These are phyloP conservation scores for Epicauta chinensis DNA, from an alignment of 1,140 invertebrate species.

Conservation along the genomic window DNA sequence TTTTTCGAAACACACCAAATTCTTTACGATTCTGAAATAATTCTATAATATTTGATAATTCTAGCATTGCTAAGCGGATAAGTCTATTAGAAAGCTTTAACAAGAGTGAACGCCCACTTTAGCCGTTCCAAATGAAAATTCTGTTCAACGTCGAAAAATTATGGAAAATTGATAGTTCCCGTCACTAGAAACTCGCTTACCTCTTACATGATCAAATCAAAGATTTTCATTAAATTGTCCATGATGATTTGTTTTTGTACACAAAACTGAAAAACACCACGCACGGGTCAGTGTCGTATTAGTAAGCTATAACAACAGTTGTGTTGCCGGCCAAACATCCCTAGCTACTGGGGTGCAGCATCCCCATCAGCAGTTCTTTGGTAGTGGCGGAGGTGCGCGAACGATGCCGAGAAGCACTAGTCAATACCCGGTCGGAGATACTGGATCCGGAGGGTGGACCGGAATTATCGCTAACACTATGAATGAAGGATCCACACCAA, in stretches of 20 bases:
- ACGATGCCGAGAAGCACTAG: slow-evolving; percentile 21
- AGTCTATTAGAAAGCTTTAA: not conserved
- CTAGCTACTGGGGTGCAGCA: slow-evolving; percentile 36
- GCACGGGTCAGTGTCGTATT: too few relatives aligned
- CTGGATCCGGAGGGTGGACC: slow-evolving; percentile 21
- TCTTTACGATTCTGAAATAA: too few relatives aligned
- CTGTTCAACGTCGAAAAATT: not conserved
- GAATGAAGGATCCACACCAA: slow-evolving; percentile 13
- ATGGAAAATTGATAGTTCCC: too few relatives aligned
- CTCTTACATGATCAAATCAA: slow-evolving; percentile 9
- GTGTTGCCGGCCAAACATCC: slow-evolving; percentile 22
- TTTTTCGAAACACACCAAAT: too few relatives aligned
- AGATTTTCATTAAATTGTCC: not conserved
- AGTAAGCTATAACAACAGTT: not conserved
- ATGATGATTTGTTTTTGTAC: not conserved
- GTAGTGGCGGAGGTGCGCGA: slow-evolving; percentile 23
- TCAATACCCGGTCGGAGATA: slow-evolving; percentile 27
- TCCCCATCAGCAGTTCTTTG: slow-evolving; percentile 25
- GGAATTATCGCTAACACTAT: slow-evolving; percentile 17
- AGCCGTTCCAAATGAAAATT: not conserved
- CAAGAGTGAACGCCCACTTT: slow-evolving; percentile 28
- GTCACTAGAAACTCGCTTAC: too few relatives aligned
- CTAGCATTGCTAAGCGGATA: too few relatives aligned
- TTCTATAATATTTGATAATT: too few relatives aligned
- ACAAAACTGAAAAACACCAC: not conserved